Evolutionary conservation across 2,113 vertebrate species (phyloP).

Genomic region (Amphilophus citrinellus): DNA sequence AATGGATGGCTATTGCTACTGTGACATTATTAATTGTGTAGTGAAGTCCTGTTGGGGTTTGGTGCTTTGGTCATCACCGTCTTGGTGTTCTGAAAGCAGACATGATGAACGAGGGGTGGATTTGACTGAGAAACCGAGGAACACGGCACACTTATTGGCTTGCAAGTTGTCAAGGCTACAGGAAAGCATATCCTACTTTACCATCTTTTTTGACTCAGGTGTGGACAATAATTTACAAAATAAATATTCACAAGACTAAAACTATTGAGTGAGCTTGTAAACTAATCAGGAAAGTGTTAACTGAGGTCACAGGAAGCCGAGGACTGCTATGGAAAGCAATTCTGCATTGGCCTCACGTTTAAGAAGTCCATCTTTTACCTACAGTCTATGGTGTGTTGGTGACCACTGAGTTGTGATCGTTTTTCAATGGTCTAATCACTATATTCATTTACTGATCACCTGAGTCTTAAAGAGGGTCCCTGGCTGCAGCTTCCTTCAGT

Average conservation of each 20-base stretch:
- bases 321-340: background rate
- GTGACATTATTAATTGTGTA: no score
- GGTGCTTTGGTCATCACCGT: fast-evolving
- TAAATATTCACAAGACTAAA: background rate
- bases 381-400: background rate
- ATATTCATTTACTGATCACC: background rate
- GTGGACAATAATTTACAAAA: background rate
- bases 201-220: background rate
- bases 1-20: background rate
- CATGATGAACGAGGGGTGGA: background rate
- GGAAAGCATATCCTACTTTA: background rate
- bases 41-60: background rate
- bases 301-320: background rate
- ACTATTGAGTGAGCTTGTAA: background rate
- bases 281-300: background rate
- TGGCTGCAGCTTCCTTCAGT: background rate
- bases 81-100: background rate
- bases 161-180: no score
- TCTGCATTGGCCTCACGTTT: background rate
- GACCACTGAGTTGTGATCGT: no score
- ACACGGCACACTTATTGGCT: no score
- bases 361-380: background rate
- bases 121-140: background rate
- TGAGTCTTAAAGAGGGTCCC: background rate
- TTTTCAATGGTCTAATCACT: background rate